phyloP scores from a whole-genome alignment of 2,888 invertebrate species.

The Drosophila fungiperda region DNA sequence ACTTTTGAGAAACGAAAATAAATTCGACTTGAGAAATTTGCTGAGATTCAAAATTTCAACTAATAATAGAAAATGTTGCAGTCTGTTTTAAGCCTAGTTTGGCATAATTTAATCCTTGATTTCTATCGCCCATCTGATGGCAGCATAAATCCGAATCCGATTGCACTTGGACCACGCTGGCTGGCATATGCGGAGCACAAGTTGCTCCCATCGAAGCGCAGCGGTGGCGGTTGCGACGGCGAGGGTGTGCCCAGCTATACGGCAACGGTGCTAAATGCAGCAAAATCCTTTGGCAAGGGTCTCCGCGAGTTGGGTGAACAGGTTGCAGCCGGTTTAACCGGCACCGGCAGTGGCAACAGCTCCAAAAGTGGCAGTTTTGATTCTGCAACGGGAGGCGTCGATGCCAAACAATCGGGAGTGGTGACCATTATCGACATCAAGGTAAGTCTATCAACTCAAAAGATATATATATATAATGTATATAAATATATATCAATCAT shows the following conservation, averaged over 20 bases:
- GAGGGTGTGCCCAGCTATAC: slow-evolving; percentile 95
- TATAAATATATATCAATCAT: slow-evolving; percentile 1
- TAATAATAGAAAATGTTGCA: no score
- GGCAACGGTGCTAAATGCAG: slow-evolving; percentile 96
- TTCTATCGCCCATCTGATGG: not conserved
- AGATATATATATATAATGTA: not conserved
- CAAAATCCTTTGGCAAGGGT: slow-evolving; percentile 96
- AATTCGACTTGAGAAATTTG: no score
- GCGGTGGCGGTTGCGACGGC: slow-evolving; percentile 93
- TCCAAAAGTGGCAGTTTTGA: slow-evolving; percentile 86
- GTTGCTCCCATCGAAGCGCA: slow-evolving; percentile 90
- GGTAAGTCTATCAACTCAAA: slow-evolving; percentile 83
- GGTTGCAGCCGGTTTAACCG: slow-evolving; percentile 95
- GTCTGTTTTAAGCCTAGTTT: not conserved
- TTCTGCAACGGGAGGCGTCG: slow-evolving; percentile 85
- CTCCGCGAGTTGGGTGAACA: slow-evolving; percentile 95
- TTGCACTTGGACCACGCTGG: slow-evolving; percentile 94
- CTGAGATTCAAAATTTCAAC: no score
- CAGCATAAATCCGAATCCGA: slow-evolving; percentile 89
- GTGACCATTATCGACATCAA: slow-evolving; percentile 95
- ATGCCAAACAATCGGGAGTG: slow-evolving; percentile 93
- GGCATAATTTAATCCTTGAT: slow-evolving; percentile 7
- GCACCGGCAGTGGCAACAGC: slow-evolving; percentile 86
- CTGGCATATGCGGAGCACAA: slow-evolving; percentile 94
- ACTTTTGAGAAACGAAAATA: no score